Evolutionary conservation across 2,797 vertebrate genomes (phyloP).

Genomic region (Cuculus canorus): DNA sequence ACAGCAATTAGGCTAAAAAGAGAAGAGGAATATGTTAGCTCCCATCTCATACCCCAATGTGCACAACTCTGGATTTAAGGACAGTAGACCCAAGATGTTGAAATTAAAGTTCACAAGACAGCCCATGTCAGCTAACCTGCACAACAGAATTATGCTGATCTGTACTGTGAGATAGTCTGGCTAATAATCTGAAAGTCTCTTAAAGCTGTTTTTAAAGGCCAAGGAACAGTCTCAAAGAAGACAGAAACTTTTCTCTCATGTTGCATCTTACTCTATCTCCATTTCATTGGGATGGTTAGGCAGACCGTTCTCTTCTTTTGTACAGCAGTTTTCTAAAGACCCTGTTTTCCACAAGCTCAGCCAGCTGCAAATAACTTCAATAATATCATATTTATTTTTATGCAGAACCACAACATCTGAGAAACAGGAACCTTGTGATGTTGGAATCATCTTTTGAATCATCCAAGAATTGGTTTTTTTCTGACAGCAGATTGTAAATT

Average conservation of each 20-base stretch:
- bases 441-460: not conserved
- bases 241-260: not conserved
- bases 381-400: not conserved
- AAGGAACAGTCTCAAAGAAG: not conserved
- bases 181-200: not conserved
- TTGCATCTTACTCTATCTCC: not conserved
- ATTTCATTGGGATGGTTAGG: not conserved
- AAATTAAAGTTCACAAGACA: not conserved
- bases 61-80: not conserved
- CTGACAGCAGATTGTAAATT: not conserved
- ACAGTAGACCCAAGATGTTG: not conserved
- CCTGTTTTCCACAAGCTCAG: not conserved
- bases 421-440: not conserved
- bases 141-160: not conserved
- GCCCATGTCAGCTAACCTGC: not conserved
- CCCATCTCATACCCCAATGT: not conserved
- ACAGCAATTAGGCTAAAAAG: slow-evolving; percentile 82
- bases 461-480: not conserved
- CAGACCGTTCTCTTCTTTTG: not conserved
- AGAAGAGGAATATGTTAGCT: not conserved
- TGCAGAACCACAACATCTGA: not conserved
- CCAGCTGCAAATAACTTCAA: not conserved
- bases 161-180: not conserved
- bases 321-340: not conserved
- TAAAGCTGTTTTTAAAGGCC: not conserved